phyloP scores from a whole-genome alignment of 2,113 vertebrate species.

The Cyanistes caeruleus region DNA sequence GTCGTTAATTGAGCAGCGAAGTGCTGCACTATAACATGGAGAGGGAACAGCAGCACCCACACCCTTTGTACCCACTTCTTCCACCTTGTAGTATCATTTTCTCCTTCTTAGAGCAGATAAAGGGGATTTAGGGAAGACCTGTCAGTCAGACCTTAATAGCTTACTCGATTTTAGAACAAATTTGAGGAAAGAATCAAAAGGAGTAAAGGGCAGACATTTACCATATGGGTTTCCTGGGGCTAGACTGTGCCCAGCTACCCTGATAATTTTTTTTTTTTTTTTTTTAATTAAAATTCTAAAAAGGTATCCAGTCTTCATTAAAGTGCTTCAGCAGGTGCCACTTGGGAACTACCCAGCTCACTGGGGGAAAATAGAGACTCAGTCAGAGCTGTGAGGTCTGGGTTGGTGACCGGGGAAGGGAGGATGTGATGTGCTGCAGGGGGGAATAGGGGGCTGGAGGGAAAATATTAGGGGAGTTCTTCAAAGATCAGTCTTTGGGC shows the following conservation, averaged over 20 bases:
- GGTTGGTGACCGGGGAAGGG: neutral
- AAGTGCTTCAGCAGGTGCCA: neutral
- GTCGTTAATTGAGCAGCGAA: neutral
- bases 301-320: neutral
- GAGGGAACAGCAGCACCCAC: neutral
- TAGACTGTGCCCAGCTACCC: neutral
- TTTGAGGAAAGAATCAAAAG: constrained; percentile 2
- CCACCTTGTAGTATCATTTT: neutral
- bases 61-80: neutral
- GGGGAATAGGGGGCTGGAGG: neutral
- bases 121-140: neutral
- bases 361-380: neutral
- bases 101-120: neutral
- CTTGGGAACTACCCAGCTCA: neutral
- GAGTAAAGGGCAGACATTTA: neutral
- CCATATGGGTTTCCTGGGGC: neutral
- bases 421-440: neutral
- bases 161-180: constrained; percentile 8
- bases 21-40: neutral
- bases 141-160: neutral
- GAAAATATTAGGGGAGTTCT: constrained; percentile 12
- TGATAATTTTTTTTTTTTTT: neutral
- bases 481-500: constrained; percentile 1
- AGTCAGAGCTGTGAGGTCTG: neutral
- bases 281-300: neutral